Conservation (phyloP, 2,113 vertebrate genomes). For the Mesitornis unicolor region DNA sequence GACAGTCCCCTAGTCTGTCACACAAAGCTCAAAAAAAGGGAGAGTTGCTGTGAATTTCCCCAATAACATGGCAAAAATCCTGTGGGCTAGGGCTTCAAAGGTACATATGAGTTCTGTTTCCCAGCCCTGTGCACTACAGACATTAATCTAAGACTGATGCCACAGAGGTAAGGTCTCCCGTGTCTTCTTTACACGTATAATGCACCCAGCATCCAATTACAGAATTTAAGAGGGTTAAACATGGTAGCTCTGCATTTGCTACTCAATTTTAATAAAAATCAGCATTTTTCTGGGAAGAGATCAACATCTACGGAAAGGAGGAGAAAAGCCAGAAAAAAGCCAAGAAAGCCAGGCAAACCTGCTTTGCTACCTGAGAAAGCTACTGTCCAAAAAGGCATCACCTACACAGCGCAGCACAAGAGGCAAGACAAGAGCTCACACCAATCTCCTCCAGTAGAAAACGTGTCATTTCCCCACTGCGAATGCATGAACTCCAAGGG, state of each 20-base stretch:
- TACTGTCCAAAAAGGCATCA: not conserved
- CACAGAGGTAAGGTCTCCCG: not conserved
- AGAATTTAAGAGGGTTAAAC: not conserved
- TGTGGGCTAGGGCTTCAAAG: not conserved
- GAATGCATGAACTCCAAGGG: not conserved
- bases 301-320: not conserved
- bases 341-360: not conserved
- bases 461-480: not conserved
- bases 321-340: not conserved
- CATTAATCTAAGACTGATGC: not conserved
- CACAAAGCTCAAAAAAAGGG: not conserved
- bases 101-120: not conserved
- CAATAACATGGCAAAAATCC: not conserved
- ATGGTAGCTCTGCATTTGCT: not conserved
- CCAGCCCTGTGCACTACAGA: not conserved
- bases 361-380: not conserved
- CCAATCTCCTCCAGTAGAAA: not conserved
- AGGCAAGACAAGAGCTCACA: not conserved
- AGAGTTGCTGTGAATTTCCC: not conserved
- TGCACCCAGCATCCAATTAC: not conserved
- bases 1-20: not conserved
- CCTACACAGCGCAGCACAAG: not conserved
- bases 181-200: not conserved
- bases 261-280: not conserved
- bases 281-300: not conserved